A percentile compares a stretch with the other conserved stretches of the same genome.
phyloP scores from a whole-genome alignment of 2,888 invertebrate species.

The Aphidius colemani region DNA sequence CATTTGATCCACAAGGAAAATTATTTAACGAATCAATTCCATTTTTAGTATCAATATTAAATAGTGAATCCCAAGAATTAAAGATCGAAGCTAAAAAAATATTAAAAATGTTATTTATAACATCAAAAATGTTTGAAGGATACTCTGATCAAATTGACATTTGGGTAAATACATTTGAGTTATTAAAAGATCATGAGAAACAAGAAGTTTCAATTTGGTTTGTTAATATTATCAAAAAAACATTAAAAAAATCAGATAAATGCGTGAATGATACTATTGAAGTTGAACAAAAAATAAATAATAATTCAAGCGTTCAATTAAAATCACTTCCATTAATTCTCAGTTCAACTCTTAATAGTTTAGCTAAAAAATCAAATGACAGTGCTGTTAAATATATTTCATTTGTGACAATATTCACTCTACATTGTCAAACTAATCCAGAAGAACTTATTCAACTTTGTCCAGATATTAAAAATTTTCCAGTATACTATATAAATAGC shows the following conservation, averaged over 20 bases:
- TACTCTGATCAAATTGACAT: conserved; percentile 70
- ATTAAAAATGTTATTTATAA: conserved; percentile 66
- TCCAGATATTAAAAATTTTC: conserved; percentile 59
- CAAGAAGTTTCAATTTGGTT: conserved; percentile 46
- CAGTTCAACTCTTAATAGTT: conserved; percentile 57
- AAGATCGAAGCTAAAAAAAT: conserved; percentile 62
- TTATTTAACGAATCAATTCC: conserved; percentile 42
- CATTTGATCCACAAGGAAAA: conserved; percentile 49
- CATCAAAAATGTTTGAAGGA: conserved; percentile 69
- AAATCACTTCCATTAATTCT: conserved; percentile 46
- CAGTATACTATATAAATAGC: conserved; percentile 62
- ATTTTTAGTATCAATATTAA: conserved; percentile 45
- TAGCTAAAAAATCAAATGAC: conserved; percentile 50
- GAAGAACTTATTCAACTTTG: conserved; percentile 62
- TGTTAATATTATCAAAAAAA: conserved; percentile 40
- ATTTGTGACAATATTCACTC: conserved; percentile 62
- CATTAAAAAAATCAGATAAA: conserved; percentile 42
- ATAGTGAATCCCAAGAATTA: conserved; percentile 27
- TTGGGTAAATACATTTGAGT: conserved; percentile 65
- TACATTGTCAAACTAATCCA: conserved; percentile 67
- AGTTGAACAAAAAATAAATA: conserved; percentile 42
- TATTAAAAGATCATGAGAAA: conserved; percentile 43
- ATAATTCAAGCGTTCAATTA: conserved; percentile 40
- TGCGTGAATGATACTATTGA: conserved; percentile 43
- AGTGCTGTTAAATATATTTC: conserved; percentile 39